phyloP scores from a whole-genome alignment of 1,140 invertebrate species.

The Bombus sylvicola region DNA sequence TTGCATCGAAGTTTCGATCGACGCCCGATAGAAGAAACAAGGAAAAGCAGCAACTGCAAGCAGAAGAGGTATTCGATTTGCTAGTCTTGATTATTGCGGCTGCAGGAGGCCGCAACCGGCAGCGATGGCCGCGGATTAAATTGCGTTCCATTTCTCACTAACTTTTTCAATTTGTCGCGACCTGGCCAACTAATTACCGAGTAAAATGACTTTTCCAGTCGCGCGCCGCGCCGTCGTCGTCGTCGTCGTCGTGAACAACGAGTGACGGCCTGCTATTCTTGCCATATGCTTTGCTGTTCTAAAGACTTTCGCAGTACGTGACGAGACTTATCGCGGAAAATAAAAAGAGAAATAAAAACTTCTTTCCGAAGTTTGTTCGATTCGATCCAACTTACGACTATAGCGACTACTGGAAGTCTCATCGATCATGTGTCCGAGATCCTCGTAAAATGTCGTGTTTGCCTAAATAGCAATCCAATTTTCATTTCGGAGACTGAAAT shows the following conservation, averaged over 20 bases:
- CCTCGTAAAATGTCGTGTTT: too few species aligned
- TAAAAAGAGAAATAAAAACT: not conserved
- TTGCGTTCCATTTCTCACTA: constrained; percentile 80
- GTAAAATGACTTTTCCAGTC: constrained; percentile 77
- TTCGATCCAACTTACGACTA: not conserved
- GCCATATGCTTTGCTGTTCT: constrained; percentile 9
- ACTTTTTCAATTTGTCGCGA: constrained; percentile 81
- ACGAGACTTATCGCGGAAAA: constrained; percentile 8
- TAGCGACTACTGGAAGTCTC: not conserved
- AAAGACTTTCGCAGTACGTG: constrained; percentile 23
- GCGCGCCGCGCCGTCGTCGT: constrained; percentile 8
- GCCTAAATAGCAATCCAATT: not conserved
- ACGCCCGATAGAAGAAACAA: not conserved
- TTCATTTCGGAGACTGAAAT: not conserved
- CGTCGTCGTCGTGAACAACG: not conserved
- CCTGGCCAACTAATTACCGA: constrained; percentile 78
- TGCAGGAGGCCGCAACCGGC: constrained; percentile 45
- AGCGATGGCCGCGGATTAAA: constrained; percentile 70
- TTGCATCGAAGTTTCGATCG: constrained; percentile 44
- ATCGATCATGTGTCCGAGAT: not conserved
- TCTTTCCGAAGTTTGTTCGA: not conserved
- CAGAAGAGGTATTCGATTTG: constrained; percentile 61
- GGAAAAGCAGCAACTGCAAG: constrained; percentile 8
- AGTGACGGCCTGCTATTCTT: not conserved
- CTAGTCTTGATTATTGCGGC: constrained; percentile 61